Base-by-base conservation (phyloP, 1,140 invertebrate species). In the Drosophila tani region DNA sequence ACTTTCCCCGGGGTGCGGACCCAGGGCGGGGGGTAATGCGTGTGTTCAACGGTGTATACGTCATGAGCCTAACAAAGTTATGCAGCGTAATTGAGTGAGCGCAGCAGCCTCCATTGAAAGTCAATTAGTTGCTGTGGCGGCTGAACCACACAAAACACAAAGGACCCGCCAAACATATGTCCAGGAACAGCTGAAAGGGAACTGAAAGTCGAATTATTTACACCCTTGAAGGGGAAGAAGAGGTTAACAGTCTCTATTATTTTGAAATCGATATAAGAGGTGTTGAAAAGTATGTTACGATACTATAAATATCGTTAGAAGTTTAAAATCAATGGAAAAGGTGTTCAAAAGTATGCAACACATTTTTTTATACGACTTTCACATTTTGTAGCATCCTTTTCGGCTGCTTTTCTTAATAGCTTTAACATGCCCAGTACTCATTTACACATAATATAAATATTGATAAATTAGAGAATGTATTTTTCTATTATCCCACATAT, bases 41-140 rank as follows among this genome's bases (percentile, higher is more conserved):
- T 67, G 35, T 21, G 19, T 24, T 14, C 14, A 17, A 27, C 50
- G 21, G 14, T 40, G 35, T 40, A 53, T 47, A 63, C 46, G 58
- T 79, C 75, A 67, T 66, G 66, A 63, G 60, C 53, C 46, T 51
- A 70, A 81, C 56, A 47, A 59, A 70, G 70, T 75, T 66, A 75
- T 53, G 57, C 47, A 40, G 45, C 57, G 59, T 66, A 59, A 79
- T 69, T 75, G 75, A 58, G 46, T 40, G 32, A 49, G 41, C 56
- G 45, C 55, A 63, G 69, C 43, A 63, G 69, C 43, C 32, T 43
- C 64, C 69, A 79, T 75, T 68, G 55, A 77, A 68, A 77, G 82
- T 84, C 60, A 81, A 84, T 84, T 84, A 84, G 76, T 80, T 64
- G 55, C 49, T 65, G 32, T 47, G 32, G 69, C 38, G 64, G 21